A percentile compares a stretch with the other conserved stretches of the same genome.
Evolutionary conservation across 2,888 invertebrate genomes (phyloP).

Genomic region (Sarcophaga subvicina): DNA sequence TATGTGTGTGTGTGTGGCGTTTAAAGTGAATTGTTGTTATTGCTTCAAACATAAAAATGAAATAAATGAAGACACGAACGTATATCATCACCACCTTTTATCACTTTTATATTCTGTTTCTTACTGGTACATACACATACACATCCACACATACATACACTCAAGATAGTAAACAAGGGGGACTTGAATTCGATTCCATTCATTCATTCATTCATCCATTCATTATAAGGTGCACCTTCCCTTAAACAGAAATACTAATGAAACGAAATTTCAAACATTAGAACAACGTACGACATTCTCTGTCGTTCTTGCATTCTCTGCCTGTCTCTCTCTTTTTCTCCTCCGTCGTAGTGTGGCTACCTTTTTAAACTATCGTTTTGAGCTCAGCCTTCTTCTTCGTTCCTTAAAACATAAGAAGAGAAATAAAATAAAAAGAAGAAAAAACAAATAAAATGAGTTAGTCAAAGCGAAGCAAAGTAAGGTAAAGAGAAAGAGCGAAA

Average conservation of each 20-base stretch:
- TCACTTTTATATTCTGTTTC: conserved; percentile 10
- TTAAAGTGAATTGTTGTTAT: conserved; percentile 59
- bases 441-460: conserved; percentile 33
- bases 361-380: conserved; percentile 48
- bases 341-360: conserved; percentile 3
- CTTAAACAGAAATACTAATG: neutral
- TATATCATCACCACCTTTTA: conserved; percentile 53
- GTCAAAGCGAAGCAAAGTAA: conserved; percentile 2
- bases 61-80: conserved; percentile 68
- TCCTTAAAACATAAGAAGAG: conserved; percentile 17
- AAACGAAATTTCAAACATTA: conserved; percentile 7
- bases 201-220: conserved; percentile 18
- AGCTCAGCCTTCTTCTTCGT: conserved; percentile 47
- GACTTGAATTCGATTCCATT: neutral
- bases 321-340: conserved; percentile 41
- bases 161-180: neutral
- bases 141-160: conserved; percentile 1
- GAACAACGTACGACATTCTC: conserved; percentile 4
- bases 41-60: conserved; percentile 66
- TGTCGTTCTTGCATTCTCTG: neutral
- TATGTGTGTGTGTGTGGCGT: conserved; percentile 56
- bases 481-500: neutral
- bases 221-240: conserved; percentile 44
- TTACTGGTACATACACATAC: conserved; percentile 20
- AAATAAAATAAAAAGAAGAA: neutral